Evolutionary conservation across 1,140 invertebrate species (phyloP).

Genomic region (Halesus radiatus): DNA sequence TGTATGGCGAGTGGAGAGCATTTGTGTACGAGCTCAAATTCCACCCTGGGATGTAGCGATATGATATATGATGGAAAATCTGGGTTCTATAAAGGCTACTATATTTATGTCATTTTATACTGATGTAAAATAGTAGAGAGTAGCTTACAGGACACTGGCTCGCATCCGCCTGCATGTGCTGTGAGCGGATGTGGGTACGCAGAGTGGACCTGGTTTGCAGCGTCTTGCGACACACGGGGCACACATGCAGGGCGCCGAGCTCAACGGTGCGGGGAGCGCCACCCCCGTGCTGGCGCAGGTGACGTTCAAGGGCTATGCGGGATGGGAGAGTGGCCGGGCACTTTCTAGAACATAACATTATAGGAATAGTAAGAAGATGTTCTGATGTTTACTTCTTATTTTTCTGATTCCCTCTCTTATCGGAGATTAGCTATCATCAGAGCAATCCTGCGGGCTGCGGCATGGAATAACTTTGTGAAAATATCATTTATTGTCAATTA

Average conservation of each 20-base stretch:
- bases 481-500: too few species aligned
- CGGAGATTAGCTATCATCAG: too few species aligned
- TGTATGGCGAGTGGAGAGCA: too few species aligned
- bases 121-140: background rate
- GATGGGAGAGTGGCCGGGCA: background rate
- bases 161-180: background rate
- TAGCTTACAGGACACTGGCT: slow-evolving; percentile 1
- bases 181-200: background rate
- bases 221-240: background rate
- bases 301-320: background rate
- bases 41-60: too few species aligned
- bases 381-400: too few species aligned
- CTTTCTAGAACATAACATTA: background rate
- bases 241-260: background rate
- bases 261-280: background rate
- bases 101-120: too few species aligned
- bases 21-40: too few species aligned
- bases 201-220: background rate
- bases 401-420: too few species aligned
- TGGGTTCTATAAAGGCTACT: too few species aligned
- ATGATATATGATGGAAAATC: too few species aligned
- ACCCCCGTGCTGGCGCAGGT: slow-evolving; percentile 1
- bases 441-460: too few species aligned
- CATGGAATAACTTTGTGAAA: too few species aligned
- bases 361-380: background rate